phyloP scores from a whole-genome alignment of 2,888 invertebrate species.

The Lutraria lutraria region DNA sequence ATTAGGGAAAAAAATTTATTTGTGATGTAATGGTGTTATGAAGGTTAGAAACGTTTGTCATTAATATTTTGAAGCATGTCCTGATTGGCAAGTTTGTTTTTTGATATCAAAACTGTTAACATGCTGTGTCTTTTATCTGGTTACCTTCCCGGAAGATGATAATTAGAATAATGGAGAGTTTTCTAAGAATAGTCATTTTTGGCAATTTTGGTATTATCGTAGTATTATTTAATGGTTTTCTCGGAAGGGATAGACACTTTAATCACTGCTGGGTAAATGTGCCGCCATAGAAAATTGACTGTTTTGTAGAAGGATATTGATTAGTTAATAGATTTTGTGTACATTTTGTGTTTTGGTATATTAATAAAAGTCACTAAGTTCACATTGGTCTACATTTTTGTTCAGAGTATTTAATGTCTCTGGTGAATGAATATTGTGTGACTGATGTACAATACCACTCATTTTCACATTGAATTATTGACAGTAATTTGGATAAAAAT shows the following conservation, averaged over 20 bases:
- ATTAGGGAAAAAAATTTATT: not conserved
- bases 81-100: not conserved
- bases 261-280: conserved; percentile 23
- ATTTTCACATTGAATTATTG: not conserved
- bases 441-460: not conserved
- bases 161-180: conserved; percentile 22
- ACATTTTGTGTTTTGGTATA: not conserved
- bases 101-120: not conserved
- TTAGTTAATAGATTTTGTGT: conserved; percentile 7
- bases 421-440: not conserved
- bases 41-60: conserved; percentile 3
- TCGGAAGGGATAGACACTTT: conserved; percentile 15
- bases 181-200: conserved; percentile 26
- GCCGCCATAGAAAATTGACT: conserved; percentile 7
- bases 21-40: not conserved
- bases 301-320: not conserved
- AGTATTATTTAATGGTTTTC: conserved; percentile 27
- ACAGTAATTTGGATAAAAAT: conserved; percentile 1
- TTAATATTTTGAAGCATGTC: not conserved
- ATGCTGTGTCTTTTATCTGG: not conserved
- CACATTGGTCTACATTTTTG: not conserved
- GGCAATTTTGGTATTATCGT: conserved; percentile 30
- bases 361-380: not conserved
- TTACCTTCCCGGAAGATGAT: not conserved
- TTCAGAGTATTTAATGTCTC: not conserved